Evolutionary conservation across 1,140 invertebrate genomes (phyloP), one percentile per base, ranked within the genome.

Genomic region (Acyrthosiphon pisum): DNA sequence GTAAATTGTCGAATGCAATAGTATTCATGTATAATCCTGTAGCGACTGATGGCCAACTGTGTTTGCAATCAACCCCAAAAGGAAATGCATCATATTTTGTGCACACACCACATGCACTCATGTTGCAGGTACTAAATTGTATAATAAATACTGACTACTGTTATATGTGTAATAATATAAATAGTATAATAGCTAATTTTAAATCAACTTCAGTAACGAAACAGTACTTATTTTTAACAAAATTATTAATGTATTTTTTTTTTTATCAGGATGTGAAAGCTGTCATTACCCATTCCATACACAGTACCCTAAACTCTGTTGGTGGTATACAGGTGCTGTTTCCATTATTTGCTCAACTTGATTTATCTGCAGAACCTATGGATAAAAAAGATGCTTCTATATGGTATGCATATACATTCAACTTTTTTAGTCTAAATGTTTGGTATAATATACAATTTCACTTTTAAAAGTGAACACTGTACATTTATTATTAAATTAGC

Each of bases 11-110:
- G 94, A 98, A 97, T 94, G 97, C 98, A 94, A 98, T 99, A 95
- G 98, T 99, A 94, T 99, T 99, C 95, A 99, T 99, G 97, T 99
- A 99, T 96, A 99, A 99, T 96, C 99, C 99, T 90, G 99, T 99
- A 94, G 99, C 99, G 90, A 99, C 98, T 81, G 99, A 99, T 95
- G 98, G 98, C 94, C 99, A 99, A 95, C 96, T 99, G 86, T 99
- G 99, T 96, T 96, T 99, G 93, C 99, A 99, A 96, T 99, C 98
- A 93, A 98, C 98, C 93, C 98, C 99, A 92, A 99, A 99, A 96
- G 98, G 98, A 95, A 99, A 99, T 95, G 96, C 97, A 94, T 98
- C 98, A 94, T 99, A 98, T 96, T 99, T 99, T 96, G 98, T 99
- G 94, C 99, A 99, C 96, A 99, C 99, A 94, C 99, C 99, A 87